Base-by-base conservation (phyloP, 2,888 invertebrate genomes). In the Mythimna albipuncta region DNA sequence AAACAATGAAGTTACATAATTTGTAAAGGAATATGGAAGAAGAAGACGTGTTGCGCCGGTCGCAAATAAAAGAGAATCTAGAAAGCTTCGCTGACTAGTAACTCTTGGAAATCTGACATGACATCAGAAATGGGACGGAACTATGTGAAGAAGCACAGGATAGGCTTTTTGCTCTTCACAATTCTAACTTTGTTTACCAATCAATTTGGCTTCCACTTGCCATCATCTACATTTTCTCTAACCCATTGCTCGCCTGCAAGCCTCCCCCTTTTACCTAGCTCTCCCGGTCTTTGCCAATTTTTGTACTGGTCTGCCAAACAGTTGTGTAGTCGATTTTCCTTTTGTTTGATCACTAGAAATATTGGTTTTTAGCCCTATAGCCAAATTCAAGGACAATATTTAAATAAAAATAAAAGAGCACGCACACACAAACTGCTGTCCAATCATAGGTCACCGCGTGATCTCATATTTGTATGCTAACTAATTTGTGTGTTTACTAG, bases 391-490 rank as follows among this genome's bases (percentile, higher is more conserved):
- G 52, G 35, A 55, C 61, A 19, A 16, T 62, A 47, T 65, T 52
- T 65, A 57, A 67, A 58, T 57, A 38, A 47, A 57, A 44, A 35
- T 68, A 38, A 26, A 38, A 64, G 47, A 65, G 55, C 69, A 66
- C 55, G 57, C 57, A 47, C 32, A 3, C 32, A 64, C n/a, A 26
- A 54, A 13, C 41, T 26, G 67, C 57, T 13, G 57, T 55, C 47
- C n/a, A 69, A 50, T 59, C 71, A 73, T 65, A 77, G 79, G 67
- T 79, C 79, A 75, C 41, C 35, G 50, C 69, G 69, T 84, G 85
- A 86, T 86, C 73, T 84, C 85, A 83, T 81, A 82, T 84, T 82
- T 78, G 81, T 83, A 83, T 72, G 69, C 58, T 81, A 78, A 81
- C 79, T 82, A 82, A 81, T 82, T 84, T 79, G 69, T 77, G 71